Conservation (phyloP, 2,797 vertebrate genomes). For the Brotula barbata region DNA sequence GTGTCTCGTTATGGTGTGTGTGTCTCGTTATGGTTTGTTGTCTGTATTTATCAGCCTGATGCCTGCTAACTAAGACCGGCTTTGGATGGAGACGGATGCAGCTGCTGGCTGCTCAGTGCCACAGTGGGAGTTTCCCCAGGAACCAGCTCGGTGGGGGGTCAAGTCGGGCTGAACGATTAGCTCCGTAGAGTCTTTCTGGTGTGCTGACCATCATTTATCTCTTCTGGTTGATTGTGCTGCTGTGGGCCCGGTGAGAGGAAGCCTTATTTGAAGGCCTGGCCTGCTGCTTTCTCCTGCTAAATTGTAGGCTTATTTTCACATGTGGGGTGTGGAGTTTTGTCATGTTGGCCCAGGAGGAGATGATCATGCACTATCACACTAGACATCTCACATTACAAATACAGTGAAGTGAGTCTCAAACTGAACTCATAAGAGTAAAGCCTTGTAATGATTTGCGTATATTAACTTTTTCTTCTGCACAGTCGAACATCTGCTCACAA, state of each 20-base stretch:
- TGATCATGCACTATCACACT: slow-evolving; percentile 14
- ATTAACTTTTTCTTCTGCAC: slow-evolving; percentile 34
- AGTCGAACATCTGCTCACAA: slow-evolving; percentile 58
- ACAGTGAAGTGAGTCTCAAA: slow-evolving; percentile 11
- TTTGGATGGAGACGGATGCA: slow-evolving; percentile 40
- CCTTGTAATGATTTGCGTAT: slow-evolving; percentile 49
- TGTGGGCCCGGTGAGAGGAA: slow-evolving; percentile 24
- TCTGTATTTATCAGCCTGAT: slow-evolving; percentile 21
- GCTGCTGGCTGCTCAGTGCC: slow-evolving; percentile 52
- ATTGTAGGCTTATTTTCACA: slow-evolving; percentile 28
- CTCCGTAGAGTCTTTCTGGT: slow-evolving; percentile 19
- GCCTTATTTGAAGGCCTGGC: slow-evolving; percentile 27
- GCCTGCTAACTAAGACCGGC: not conserved
- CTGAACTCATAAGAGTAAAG: slow-evolving; percentile 1
- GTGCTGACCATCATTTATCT: slow-evolving; percentile 31
- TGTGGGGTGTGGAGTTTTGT: slow-evolving; percentile 5
- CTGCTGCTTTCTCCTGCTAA: slow-evolving; percentile 40
- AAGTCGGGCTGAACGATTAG: slow-evolving; percentile 22
- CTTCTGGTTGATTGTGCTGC: slow-evolving; percentile 27
- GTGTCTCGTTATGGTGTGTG: too few species aligned
- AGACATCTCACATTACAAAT: slow-evolving; percentile 36
- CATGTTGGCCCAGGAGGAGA: slow-evolving; percentile 7
- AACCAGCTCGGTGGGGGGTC: slow-evolving; percentile 30
- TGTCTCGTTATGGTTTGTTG: not conserved
- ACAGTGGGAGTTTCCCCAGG: slow-evolving; percentile 55